These are phyloP conservation scores for Achlya flavicornis DNA, from an alignment of 2,888 invertebrate genomes.

Conservation along the genomic window DNA sequence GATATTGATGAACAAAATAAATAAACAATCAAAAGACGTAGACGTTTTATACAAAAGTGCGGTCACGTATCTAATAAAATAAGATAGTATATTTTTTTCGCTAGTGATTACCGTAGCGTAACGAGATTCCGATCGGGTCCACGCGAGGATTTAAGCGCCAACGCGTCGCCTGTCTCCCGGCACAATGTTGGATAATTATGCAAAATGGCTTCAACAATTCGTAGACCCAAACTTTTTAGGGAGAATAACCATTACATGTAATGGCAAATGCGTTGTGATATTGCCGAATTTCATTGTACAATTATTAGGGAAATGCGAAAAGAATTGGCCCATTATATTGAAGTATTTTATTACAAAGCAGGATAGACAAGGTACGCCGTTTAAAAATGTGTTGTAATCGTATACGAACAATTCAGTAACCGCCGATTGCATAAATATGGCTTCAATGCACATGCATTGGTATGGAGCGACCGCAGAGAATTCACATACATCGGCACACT, in stretches of 20 bases:
- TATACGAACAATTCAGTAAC: constrained; percentile 65
- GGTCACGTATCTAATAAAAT: constrained; percentile 51
- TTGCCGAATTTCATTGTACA: constrained; percentile 76
- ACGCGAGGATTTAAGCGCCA: constrained; percentile 74
- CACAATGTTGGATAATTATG: constrained; percentile 77
- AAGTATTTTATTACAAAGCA: constrained; percentile 57
- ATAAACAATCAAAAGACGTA: too few species aligned
- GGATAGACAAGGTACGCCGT: constrained; percentile 29
- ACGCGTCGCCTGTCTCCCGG: constrained; percentile 64
- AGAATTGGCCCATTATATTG: constrained; percentile 56
- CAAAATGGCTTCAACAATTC: constrained; percentile 82
- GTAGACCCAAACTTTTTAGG: constrained; percentile 77
- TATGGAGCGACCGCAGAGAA: constrained; percentile 71
- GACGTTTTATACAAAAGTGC: not conserved
- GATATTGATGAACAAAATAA: too few species aligned
- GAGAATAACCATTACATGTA: constrained; percentile 78
- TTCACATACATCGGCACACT: constrained; percentile 68
- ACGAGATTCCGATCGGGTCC: constrained; percentile 78
- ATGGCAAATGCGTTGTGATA: constrained; percentile 80
- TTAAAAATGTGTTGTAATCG: constrained; percentile 60
- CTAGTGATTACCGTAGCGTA: constrained; percentile 72
- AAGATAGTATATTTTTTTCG: constrained; percentile 62
- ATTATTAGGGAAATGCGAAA: constrained; percentile 68
- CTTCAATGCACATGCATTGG: constrained; percentile 63
- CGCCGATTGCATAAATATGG: constrained; percentile 75